Conservation (phyloP, 2,797 vertebrate species). For the Darevskia nairensis region DNA sequence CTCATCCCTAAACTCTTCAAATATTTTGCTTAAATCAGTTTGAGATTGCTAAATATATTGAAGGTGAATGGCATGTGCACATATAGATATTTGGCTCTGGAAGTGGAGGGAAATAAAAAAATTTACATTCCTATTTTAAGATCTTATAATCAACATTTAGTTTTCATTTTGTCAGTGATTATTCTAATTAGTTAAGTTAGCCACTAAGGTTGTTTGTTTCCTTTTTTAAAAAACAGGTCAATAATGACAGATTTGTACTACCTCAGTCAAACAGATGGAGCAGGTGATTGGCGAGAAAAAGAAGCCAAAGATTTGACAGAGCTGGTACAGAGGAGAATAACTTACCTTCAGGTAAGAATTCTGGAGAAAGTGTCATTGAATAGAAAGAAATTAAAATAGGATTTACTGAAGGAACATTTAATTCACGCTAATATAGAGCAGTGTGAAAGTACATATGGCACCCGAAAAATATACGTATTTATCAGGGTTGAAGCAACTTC, state of each 20-base stretch:
- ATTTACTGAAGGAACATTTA: neutral
- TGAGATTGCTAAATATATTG: neutral
- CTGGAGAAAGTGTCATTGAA: conserved; percentile 30
- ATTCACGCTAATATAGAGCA: neutral
- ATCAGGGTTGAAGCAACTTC: neutral
- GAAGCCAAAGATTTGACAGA: conserved; percentile 96
- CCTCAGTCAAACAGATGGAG: conserved; percentile 98
- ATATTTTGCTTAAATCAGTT: neutral
- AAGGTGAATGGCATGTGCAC: neutral
- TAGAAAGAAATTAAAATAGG: neutral
- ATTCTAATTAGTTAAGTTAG: conserved; percentile 29
- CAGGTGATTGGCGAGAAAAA: conserved; percentile 93
- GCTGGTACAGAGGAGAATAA: conserved; percentile 96
- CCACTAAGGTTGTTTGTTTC: conserved; percentile 35
- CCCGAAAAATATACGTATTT: conserved; percentile 5
- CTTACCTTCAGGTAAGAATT: conserved; percentile 91
- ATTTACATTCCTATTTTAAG: neutral
- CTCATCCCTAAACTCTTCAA: neutral
- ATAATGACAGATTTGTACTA: conserved; percentile 98
- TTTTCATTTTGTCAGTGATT: conserved; percentile 24
- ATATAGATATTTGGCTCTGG: neutral
- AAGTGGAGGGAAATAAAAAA: neutral
- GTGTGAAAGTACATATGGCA: neutral
- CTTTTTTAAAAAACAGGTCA: conserved; percentile 80
- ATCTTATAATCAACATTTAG: neutral